Percentiles rank a stretch among this genome's conserved stretches.
Conservation (phyloP, 2,797 vertebrate genomes). For the Falco columbarius region DNA sequence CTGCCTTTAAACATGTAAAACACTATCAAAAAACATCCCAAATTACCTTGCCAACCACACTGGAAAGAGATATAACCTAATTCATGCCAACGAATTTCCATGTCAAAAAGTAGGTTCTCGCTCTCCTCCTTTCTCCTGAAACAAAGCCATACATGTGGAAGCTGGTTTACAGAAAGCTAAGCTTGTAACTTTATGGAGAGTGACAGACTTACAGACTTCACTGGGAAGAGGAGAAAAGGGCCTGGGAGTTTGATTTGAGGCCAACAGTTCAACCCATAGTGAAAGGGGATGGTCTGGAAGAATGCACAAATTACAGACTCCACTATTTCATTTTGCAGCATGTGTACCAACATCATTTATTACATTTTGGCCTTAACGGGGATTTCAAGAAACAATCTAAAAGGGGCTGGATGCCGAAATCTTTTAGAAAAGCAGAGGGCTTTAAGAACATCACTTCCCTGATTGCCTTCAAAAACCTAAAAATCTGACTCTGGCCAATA, state of each 20-base stretch:
- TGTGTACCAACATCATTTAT: neutral
- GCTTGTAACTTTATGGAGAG: neutral
- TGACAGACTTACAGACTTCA: conserved; percentile 27
- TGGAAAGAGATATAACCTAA: neutral
- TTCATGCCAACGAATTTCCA: neutral
- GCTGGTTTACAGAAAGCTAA: neutral
- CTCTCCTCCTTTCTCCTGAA: neutral
- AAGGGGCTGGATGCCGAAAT: neutral
- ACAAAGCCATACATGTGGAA: neutral
- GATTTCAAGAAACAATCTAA: neutral
- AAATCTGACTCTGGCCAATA: neutral
- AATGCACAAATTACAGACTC: conserved; percentile 7
- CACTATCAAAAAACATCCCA: neutral
- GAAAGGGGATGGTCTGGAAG: conserved; percentile 26
- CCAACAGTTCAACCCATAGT: conserved; percentile 1
- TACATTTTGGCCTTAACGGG: neutral
- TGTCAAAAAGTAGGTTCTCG: neutral
- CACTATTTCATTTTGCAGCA: neutral
- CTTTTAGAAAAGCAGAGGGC: neutral
- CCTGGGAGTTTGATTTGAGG: conserved; percentile 32
- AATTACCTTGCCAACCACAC: neutral
- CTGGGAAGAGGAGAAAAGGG: neutral
- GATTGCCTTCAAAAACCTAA: neutral
- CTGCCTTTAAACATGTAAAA: neutral
- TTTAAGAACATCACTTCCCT: neutral